phyloP scores from a whole-genome alignment of 2,797 vertebrate genomes.

The Gambusia yucatana region DNA sequence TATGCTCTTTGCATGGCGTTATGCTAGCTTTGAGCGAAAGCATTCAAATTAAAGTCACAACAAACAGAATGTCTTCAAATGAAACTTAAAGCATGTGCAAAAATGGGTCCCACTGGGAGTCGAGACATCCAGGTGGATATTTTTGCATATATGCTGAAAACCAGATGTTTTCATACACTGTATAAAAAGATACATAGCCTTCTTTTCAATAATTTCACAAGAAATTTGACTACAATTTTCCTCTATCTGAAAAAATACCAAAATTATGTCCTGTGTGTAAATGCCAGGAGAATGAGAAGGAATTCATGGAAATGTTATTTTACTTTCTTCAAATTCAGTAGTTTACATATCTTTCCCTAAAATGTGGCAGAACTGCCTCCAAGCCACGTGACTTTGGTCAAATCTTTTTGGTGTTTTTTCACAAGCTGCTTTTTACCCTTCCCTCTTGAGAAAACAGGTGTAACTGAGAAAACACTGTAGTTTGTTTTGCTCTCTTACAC shows the following conservation, averaged over 20 bases:
- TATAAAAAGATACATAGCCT: neutral
- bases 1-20: conserved; percentile 76
- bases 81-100: neutral
- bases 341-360: neutral
- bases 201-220: neutral
- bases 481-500: neutral
- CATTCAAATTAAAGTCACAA: conserved; percentile 7
- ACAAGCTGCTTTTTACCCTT: neutral
- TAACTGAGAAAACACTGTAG: neutral
- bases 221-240: neutral
- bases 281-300: neutral
- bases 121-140: neutral
- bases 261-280: neutral
- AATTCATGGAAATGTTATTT: neutral
- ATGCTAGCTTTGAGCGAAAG: conserved; percentile 51
- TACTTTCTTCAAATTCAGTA: neutral
- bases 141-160: neutral
- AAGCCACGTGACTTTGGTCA: neutral
- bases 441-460: neutral
- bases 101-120: neutral
- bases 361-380: neutral
- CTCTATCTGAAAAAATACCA: neutral
- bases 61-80: neutral
- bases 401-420: neutral
- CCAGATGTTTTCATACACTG: neutral